Base-by-base conservation (phyloP, 2,797 vertebrate species). In the Gallinago solitaria region DNA sequence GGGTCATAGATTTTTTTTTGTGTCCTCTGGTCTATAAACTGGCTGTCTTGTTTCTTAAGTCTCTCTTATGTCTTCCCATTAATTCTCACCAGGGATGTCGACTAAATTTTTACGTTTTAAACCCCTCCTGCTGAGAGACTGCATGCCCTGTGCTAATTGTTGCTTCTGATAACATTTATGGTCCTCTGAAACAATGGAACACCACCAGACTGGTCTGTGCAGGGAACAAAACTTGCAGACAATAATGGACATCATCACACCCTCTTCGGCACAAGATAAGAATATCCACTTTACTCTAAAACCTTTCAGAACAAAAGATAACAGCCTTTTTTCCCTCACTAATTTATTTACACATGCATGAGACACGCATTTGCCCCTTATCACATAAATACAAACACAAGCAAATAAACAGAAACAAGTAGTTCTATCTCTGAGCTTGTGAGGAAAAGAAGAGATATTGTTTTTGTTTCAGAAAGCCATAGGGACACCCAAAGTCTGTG, bases 241-340 rank as follows among this genome's bases (percentile, higher is more conserved):
- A 45, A 95, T 95, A 96, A 94, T 92, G 86, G 78, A 74, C 90
- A 85, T 89, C 95, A 90, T 87, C 80, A 32, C 76, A 60, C 21
- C 47, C 41, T 77, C 57, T 75, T 90, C 83, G 79, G 50, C 57
- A 69, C 37, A 61, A 92, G 91, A 91, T 96, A 96, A 95, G 74
- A 83, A 89, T 74, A 92, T 74, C 64, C 51, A 67, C 83, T 89
- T 93, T 95, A 91, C 53, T 95, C 81, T 90, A 87, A 96, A 94
- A 94, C 90, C 83, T 96, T 96, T 89, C 94, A 87, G 76, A 95
- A 94, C 85, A 82, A 94, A 88, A 96, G 93, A 94, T 93, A 97
- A 96, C 71, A 86, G 37, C 39, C 89, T 92, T 84, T 94, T 95
- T 95, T 92, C 51, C 75, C 57, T 87, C 68, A 82, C 64, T 87